Conservation (phyloP, 2,797 vertebrate genomes). For the Argentina silus region DNA sequence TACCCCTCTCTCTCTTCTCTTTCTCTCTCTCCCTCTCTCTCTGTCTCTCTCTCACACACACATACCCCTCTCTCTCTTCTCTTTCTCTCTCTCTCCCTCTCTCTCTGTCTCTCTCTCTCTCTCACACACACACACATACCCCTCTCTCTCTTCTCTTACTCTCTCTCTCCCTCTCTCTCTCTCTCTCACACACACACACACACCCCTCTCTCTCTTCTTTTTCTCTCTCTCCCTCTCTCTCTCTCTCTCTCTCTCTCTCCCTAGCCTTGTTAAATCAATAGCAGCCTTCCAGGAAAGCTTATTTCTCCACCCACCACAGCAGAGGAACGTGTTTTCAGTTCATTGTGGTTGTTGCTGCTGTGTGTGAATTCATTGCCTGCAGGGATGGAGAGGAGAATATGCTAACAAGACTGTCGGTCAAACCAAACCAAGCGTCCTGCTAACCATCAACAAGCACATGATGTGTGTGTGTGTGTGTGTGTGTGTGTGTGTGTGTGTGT, state of each 20-base stretch:
- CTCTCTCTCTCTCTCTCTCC: neutral
- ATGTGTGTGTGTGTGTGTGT: too few species aligned
- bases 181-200: too few species aligned
- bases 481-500: too few species aligned
- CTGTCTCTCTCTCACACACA: neutral
- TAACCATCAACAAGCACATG: too few species aligned
- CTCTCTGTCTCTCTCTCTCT: neutral
- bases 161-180: too few species aligned
- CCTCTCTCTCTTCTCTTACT: too few species aligned
- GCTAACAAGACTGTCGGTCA: neutral
- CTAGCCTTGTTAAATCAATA: neutral
- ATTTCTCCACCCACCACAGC: neutral
- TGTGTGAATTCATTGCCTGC: constrained; percentile 1
- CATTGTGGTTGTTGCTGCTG: neutral
- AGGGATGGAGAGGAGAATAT: constrained; percentile 5
- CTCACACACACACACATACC: too few species aligned
- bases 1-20: neutral
- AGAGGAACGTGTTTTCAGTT: neutral
- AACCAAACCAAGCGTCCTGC: neutral
- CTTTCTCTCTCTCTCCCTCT: neutral
- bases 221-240: too few species aligned
- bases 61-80: neutral
- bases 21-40: neutral
- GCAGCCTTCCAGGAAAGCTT: neutral
- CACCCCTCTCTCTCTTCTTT: too few species aligned